A percentile compares a stretch with the other conserved stretches of the same genome.
Conservation (phyloP, 2,888 invertebrate species). For the Noctua fimbriata region DNA sequence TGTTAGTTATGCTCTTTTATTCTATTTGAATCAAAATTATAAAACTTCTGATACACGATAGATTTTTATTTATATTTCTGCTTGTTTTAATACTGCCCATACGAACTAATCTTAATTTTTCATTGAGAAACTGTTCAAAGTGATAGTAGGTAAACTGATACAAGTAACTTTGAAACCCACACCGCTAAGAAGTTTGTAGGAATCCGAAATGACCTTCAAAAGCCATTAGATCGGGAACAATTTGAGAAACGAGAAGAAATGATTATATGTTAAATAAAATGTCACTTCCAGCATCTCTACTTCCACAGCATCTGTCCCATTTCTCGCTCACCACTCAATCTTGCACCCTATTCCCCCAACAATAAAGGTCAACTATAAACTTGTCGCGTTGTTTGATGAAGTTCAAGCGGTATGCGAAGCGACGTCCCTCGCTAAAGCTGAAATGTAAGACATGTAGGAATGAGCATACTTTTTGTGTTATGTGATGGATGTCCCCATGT, state of each 20-base stretch:
- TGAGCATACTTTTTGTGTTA: constrained; percentile 57
- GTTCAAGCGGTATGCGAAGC: constrained; percentile 47
- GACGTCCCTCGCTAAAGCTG: constrained; percentile 34
- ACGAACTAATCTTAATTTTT: not conserved
- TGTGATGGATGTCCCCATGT: constrained; percentile 56
- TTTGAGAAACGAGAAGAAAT: not conserved
- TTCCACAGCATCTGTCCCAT: constrained; percentile 47
- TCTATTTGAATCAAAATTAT: not conserved
- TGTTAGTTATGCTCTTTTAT: not conserved
- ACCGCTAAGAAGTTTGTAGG: not conserved
- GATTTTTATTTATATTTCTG: not conserved
- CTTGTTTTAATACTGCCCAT: not conserved
- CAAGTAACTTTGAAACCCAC: not conserved
- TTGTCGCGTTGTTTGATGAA: constrained; percentile 53
- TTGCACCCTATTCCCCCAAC: constrained; percentile 58
- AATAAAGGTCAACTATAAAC: constrained; percentile 62
- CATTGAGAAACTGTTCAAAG: not conserved
- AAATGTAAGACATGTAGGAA: constrained; percentile 64
- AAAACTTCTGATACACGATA: not conserved
- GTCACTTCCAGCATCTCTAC: constrained; percentile 50
- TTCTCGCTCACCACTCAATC: constrained; percentile 62
- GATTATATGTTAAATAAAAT: not conserved
- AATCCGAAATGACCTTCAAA: not conserved
- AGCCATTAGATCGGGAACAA: not conserved
- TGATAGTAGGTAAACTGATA: not conserved